Evolutionary conservation across 2,797 vertebrate genomes (phyloP), one percentile per base, ranked within the genome.

Genomic region (Synaphobranchus kaupii): DNA sequence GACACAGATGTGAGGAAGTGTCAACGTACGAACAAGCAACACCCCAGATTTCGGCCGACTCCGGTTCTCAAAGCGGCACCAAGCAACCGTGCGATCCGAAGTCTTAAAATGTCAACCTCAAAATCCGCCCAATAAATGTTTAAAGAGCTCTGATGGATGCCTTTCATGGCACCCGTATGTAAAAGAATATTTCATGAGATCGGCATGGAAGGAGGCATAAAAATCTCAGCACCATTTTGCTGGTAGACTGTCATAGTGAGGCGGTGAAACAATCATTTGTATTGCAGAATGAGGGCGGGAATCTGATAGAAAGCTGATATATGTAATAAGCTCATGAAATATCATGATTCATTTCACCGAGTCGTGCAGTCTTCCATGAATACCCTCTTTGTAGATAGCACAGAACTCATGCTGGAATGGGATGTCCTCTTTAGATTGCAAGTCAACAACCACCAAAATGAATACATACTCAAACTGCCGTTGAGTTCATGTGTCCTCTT

Each of bases 401-500:
- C 68, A 71, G 31, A 76, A 76, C 15, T 39, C 71, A 76, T 39
- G 71, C 71, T 76, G 71, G 71, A 76, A 76, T 39, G 39, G 71
- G 34, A 34, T 76, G 39, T 39, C 31, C 34, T 39, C 13, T 39
- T 34, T 76, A 76, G 31, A 76, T 39, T 76, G 71, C 15, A 76
- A 92, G 91, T 92, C 92, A 73, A 90, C 90, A 93, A 93, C 92
- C 91, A 94, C 93, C 94, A 93, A 94, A 95, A 95, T 94, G 93
- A 96, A 94, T 94, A 94, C 94, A 95, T 95, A 94, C 94, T 7
- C 76, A 86, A 63, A 47, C 58, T 44, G n/a, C 47, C 28, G 50
- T 52, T 58, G 17, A 60, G 17, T 22, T 60, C 58, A 17, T 2
- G 76, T 48, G 54, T 47, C 39, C 44, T 47, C 76, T 80, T 44